Conservation (phyloP, 2,888 invertebrate genomes). For the Deroplatys truncata region DNA sequence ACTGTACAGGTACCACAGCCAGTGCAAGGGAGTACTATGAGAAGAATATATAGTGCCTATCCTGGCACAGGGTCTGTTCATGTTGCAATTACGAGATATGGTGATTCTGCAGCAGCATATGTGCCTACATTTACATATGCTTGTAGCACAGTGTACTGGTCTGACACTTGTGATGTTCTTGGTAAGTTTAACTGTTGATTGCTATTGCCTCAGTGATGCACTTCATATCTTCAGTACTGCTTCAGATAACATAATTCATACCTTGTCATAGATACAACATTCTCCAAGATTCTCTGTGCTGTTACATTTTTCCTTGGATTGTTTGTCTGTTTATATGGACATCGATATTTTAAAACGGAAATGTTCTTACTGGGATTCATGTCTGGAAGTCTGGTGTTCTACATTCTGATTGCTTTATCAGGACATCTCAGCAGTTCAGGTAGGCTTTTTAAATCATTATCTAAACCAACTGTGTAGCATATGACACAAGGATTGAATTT, state of each 20-base stretch:
- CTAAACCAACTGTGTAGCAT: too few species aligned
- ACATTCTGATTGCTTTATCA: slow-evolving; percentile 42
- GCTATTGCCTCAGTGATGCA: not conserved
- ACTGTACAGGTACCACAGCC: slow-evolving; percentile 38
- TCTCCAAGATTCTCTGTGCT: slow-evolving; percentile 52
- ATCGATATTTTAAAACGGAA: slow-evolving; percentile 58
- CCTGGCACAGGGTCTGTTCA: slow-evolving; percentile 59
- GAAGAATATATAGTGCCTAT: slow-evolving; percentile 56
- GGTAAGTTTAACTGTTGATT: slow-evolving; percentile 45
- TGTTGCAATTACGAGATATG: slow-evolving; percentile 50
- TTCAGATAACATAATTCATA: not conserved
- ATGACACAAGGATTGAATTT: too few species aligned
- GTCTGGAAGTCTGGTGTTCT: slow-evolving; percentile 54
- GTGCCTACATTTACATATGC: slow-evolving; percentile 64
- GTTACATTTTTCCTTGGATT: slow-evolving; percentile 56
- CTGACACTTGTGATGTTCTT: slow-evolving; percentile 50
- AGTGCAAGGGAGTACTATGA: slow-evolving; percentile 38
- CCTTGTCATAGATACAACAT: slow-evolving; percentile 44
- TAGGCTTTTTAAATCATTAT: not conserved
- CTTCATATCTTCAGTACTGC: too few species aligned
- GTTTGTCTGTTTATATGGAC: slow-evolving; percentile 60
- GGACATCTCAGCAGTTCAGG: slow-evolving; percentile 10
- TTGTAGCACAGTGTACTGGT: slow-evolving; percentile 48
- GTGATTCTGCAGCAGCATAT: slow-evolving; percentile 55
- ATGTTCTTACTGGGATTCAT: slow-evolving; percentile 59